These are phyloP conservation scores for Thymelicus acteon DNA, from an alignment of 2,888 invertebrate species.

Conservation along the genomic window DNA sequence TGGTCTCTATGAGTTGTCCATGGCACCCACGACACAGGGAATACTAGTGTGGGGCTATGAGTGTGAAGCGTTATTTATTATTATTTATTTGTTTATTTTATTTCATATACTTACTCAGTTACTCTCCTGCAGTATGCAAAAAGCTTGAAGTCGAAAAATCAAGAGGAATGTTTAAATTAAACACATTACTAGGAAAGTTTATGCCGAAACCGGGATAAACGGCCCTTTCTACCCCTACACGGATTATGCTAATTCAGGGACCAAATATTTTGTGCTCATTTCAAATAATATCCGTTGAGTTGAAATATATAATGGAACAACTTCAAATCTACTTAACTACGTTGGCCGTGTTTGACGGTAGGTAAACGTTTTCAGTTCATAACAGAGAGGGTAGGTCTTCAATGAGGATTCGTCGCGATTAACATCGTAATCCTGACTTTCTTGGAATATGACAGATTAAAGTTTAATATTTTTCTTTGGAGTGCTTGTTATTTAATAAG, in stretches of 20 bases:
- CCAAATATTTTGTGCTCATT: constrained; percentile 73
- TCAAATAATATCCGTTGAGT: constrained; percentile 70
- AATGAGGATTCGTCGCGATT: neutral
- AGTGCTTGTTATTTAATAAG: too few species aligned
- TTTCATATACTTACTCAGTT: neutral
- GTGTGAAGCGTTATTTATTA: too few species aligned
- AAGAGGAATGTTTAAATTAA: constrained; percentile 37
- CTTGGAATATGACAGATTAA: too few species aligned
- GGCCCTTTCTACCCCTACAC: constrained; percentile 47
- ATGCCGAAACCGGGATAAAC: constrained; percentile 38
- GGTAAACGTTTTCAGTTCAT: neutral
- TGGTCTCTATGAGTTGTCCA: too few species aligned
- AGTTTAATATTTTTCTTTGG: too few species aligned
- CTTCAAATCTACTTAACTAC: constrained; percentile 63
- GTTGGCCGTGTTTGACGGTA: constrained; percentile 41
- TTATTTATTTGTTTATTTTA: too few species aligned
- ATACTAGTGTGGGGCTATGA: too few species aligned
- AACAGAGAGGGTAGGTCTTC: neutral
- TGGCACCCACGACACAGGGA: too few species aligned
- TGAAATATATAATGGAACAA: constrained; percentile 63
- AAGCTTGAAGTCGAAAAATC: constrained; percentile 39
- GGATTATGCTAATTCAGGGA: constrained; percentile 75
- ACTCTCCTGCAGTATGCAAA: neutral
- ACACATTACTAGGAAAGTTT: constrained; percentile 39
- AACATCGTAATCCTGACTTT: too few species aligned